Percentiles rank a stretch among this genome's conserved stretches.
phyloP scores from a whole-genome alignment of 2,797 vertebrate species.

The Micrastur ruficollis region DNA sequence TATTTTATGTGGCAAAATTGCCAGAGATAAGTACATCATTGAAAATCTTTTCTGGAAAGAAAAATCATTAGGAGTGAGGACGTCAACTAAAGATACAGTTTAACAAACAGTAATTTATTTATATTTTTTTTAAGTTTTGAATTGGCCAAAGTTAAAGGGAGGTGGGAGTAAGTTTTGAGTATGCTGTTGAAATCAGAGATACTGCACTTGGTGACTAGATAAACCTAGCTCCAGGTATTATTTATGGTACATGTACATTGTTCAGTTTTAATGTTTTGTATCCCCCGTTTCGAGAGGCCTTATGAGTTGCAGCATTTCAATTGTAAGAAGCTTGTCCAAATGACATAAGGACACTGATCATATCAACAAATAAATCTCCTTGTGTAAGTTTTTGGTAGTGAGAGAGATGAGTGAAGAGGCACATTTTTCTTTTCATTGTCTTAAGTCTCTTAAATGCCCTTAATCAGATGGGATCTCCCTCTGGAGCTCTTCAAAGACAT shows the following conservation, averaged over 20 bases:
- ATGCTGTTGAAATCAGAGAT: background rate
- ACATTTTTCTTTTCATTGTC: conserved; percentile 25
- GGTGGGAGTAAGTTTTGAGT: background rate
- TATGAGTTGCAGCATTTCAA: background rate
- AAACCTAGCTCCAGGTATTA: background rate
- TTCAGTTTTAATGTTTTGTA: background rate
- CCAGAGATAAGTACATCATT: background rate
- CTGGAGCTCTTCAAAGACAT: conserved; percentile 30
- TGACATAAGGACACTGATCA: background rate
- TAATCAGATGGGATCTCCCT: conserved; percentile 25
- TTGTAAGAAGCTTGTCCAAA: background rate
- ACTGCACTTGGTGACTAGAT: background rate
- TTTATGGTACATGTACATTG: background rate
- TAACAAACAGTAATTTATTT: background rate
- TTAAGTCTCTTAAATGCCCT: background rate
- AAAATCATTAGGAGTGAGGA: background rate
- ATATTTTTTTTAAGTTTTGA: background rate
- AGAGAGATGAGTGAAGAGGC: background rate
- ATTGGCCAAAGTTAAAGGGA: background rate
- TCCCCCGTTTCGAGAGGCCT: background rate
- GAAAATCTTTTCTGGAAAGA: background rate
- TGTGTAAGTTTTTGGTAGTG: background rate
- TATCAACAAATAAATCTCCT: conserved; percentile 5
- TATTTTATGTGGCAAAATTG: background rate
- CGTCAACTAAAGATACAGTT: background rate